These are phyloP conservation scores for Tenthredo scrophulariae DNA, from an alignment of 2,888 invertebrate species.

Conservation along the genomic window DNA sequence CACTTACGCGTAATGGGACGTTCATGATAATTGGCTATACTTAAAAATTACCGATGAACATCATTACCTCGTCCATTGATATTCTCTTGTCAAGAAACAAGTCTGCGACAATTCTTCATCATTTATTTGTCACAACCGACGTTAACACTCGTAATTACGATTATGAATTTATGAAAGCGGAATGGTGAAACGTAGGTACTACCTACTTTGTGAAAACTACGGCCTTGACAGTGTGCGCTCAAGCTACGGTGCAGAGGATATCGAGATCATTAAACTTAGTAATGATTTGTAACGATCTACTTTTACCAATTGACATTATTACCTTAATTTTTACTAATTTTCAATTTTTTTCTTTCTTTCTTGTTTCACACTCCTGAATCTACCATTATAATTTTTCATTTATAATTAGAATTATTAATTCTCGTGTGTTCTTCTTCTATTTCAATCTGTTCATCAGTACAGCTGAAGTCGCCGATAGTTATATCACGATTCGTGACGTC, in stretches of 20 bases:
- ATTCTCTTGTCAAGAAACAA: neutral
- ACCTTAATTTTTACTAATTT: neutral
- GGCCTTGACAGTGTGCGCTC: constrained; percentile 36
- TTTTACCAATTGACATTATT: constrained; percentile 9
- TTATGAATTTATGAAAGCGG: constrained; percentile 39
- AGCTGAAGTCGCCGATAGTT: neutral
- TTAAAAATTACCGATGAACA: neutral
- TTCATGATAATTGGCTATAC: neutral
- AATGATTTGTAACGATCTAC: constrained; percentile 13
- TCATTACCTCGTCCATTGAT: neutral
- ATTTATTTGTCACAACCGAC: constrained; percentile 6
- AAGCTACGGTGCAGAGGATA: constrained; percentile 40
- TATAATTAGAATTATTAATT: neutral
- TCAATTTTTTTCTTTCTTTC: neutral
- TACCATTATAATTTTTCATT: neutral
- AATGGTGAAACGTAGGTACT: constrained; percentile 25
- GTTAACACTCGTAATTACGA: neutral
- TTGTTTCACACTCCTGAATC: neutral
- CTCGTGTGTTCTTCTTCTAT: neutral
- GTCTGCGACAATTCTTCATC: neutral
- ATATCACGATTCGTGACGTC: neutral
- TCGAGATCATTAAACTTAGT: constrained; percentile 43
- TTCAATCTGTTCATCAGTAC: neutral
- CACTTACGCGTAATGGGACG: neutral
- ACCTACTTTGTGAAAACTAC: constrained; percentile 37